Evolutionary conservation across 2,113 vertebrate genomes (phyloP).

Genomic region (Hippocampus mohnikei): DNA sequence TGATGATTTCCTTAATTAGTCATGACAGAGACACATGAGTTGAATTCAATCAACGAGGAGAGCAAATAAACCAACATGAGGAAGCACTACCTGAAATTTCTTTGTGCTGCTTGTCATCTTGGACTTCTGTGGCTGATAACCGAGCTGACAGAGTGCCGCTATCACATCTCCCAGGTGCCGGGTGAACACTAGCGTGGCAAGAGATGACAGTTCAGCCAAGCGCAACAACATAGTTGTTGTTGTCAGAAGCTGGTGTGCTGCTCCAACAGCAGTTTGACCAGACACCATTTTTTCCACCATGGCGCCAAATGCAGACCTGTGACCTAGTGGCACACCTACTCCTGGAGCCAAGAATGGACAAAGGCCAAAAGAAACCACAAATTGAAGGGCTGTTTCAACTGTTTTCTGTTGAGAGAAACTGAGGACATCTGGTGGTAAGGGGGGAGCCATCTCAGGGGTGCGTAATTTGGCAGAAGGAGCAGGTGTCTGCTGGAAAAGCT

Average conservation of each 20-base stretch:
- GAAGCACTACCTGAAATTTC: conserved; percentile 46
- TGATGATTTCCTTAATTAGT: not conserved
- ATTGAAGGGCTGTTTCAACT: conserved; percentile 75
- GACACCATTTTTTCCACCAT: conserved; percentile 66
- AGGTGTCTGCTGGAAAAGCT: conserved; percentile 55
- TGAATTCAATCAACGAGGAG: not conserved
- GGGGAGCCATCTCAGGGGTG: conserved; percentile 74
- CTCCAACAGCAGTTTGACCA: not conserved
- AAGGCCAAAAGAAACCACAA: conserved; percentile 81
- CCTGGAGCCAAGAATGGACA: conserved; percentile 81
- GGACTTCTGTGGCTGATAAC: conserved; percentile 69
- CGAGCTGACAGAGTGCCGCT: conserved; percentile 83
- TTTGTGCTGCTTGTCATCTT: conserved; percentile 32
- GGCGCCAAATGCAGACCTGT: conserved; percentile 75
- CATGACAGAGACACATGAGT: not conserved
- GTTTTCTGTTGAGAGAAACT: conserved; percentile 80
- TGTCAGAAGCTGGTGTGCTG: conserved; percentile 60
- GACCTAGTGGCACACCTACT: conserved; percentile 74
- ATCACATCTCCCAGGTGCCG: conserved; percentile 84
- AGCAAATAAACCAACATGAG: not conserved
- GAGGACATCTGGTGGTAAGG: conserved; percentile 82
- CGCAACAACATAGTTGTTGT: conserved; percentile 68
- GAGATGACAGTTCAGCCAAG: conserved; percentile 64
- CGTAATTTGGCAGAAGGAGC: conserved; percentile 33
- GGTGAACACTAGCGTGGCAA: conserved; percentile 78